Conservation (phyloP, 2,113 vertebrate genomes). For the Coreoperca whiteheadi region DNA sequence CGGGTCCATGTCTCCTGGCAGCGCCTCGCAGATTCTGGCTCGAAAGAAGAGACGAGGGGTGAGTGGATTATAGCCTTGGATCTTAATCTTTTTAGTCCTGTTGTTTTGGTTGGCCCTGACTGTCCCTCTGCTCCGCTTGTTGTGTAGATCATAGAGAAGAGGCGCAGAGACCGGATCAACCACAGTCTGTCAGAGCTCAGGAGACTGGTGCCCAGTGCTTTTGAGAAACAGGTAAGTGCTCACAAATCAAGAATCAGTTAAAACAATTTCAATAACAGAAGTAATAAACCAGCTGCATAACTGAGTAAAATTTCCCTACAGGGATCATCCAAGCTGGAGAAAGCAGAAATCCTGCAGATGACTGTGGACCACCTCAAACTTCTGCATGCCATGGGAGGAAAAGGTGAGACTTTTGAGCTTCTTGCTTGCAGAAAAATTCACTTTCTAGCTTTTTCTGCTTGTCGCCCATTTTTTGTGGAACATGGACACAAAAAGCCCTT, state of each 20-base stretch:
- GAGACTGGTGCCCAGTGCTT: conserved; percentile 93
- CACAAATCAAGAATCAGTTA: neutral
- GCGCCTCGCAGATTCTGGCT: conserved; percentile 92
- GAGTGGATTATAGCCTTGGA: conserved; percentile 70
- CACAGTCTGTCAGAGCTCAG: conserved; percentile 94
- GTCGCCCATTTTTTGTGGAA: neutral
- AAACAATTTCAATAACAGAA: neutral
- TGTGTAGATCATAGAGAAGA: conserved; percentile 94
- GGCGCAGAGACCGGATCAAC: conserved; percentile 94
- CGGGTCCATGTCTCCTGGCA: conserved; percentile 91
- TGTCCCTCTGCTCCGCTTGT: neutral
- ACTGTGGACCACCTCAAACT: conserved; percentile 96
- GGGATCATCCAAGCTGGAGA: conserved; percentile 96
- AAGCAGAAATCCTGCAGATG: conserved; percentile 97
- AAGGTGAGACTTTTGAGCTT: conserved; percentile 83
- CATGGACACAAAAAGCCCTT: neutral
- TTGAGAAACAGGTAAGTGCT: conserved; percentile 91
- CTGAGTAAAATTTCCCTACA: conserved; percentile 59
- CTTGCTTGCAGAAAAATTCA: neutral
- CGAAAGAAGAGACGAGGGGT: conserved; percentile 97
- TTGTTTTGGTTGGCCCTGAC: conserved; percentile 13
- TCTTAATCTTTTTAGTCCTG: conserved; percentile 26
- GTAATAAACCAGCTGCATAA: neutral
- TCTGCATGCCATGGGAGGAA: conserved; percentile 91
- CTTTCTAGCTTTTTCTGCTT: neutral